Evolutionary conservation across 2,113 vertebrate genomes (phyloP).

Genomic region (Podarcis cretensis): DNA sequence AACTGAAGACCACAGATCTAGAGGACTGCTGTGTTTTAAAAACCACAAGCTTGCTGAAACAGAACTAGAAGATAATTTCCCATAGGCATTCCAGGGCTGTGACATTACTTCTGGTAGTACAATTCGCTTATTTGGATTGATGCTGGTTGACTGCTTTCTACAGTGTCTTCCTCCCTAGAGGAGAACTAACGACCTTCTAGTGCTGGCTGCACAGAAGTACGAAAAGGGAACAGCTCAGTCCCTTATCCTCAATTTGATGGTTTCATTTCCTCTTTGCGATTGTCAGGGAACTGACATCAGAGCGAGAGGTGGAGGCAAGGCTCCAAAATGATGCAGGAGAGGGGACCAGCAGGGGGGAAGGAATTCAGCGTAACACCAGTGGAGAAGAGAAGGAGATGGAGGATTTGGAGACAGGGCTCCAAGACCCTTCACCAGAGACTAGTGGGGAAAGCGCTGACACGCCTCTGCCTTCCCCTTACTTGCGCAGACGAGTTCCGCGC

Average conservation of each 20-base stretch:
- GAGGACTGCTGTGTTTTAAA: background rate
- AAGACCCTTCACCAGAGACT: no score
- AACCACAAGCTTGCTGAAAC: background rate
- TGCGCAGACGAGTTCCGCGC: no score
- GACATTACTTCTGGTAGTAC: background rate
- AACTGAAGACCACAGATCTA: background rate
- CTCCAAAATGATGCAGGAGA: no score
- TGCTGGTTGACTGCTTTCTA: background rate
- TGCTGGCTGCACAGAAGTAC: background rate
- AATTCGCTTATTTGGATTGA: background rate
- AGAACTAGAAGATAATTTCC: conserved; percentile 10
- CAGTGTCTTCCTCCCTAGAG: background rate
- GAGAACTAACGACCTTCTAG: background rate
- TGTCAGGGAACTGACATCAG: no score
- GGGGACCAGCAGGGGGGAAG: no score
- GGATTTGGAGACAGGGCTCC: no score
- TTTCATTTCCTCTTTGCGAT: no score
- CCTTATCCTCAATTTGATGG: background rate
- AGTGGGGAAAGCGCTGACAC: no score
- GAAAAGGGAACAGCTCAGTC: background rate
- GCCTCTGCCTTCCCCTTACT: no score
- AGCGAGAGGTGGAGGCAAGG: no score
- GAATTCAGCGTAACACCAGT: no score
- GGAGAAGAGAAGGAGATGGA: no score
- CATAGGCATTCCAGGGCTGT: background rate